Conservation (phyloP, 1,140 invertebrate species). For the Trissolcus basalis region DNA sequence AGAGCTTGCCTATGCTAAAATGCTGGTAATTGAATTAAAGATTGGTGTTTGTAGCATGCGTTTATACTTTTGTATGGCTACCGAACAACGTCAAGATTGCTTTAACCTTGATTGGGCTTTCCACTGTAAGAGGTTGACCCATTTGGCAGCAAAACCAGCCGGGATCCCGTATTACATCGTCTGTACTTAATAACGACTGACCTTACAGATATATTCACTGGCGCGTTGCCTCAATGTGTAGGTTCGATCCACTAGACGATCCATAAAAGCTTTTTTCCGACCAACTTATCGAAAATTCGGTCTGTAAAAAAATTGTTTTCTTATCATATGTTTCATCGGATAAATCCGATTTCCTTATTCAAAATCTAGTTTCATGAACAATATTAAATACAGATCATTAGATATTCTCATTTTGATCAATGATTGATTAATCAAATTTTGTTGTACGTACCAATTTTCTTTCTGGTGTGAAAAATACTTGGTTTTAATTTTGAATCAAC, state of each 20-base stretch:
- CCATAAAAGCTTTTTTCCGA: conserved; percentile 68
- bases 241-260: conserved; percentile 66
- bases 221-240: conserved; percentile 64
- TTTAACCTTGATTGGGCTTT: conserved; percentile 39
- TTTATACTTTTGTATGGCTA: conserved; percentile 58
- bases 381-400: too few species aligned
- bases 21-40: conserved; percentile 37
- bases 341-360: not conserved
- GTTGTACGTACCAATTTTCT: too few species aligned
- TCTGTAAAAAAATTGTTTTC: conserved; percentile 6
- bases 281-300: conserved; percentile 62
- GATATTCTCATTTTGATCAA: too few species aligned
- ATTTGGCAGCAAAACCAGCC: conserved; percentile 61
- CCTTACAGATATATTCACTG: conserved; percentile 71
- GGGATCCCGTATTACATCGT: conserved; percentile 56
- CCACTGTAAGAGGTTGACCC: conserved; percentile 55
- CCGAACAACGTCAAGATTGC: conserved; percentile 40
- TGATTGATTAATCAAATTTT: too few species aligned
- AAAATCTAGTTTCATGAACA: not conserved
- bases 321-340: conserved; percentile 1
- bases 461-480: too few species aligned
- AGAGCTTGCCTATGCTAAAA: conserved; percentile 18
- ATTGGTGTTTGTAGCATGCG: conserved; percentile 16
- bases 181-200: conserved; percentile 65
- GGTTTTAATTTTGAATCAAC: too few species aligned